These are phyloP conservation scores for Sebastes schlegelii DNA, from an alignment of 2,113 vertebrate species.

Conservation along the genomic window DNA sequence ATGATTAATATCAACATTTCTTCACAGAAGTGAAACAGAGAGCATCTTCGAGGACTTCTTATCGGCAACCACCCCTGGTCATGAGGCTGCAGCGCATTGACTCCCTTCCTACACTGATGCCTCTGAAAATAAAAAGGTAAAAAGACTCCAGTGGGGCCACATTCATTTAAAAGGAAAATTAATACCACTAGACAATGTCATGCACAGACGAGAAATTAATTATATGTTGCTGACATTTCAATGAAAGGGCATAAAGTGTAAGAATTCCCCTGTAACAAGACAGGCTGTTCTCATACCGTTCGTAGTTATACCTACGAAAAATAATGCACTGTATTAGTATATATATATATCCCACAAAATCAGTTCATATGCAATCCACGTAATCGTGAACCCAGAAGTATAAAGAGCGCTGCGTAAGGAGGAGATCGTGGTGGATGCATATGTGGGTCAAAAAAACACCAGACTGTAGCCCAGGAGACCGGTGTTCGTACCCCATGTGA, in stretches of 20 bases:
- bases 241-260: not conserved
- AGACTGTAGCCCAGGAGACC: too few relatives aligned
- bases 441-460: too few relatives aligned
- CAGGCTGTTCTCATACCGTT: too few relatives aligned
- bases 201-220: constrained; percentile 1
- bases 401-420: too few relatives aligned
- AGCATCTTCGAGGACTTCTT: too few relatives aligned
- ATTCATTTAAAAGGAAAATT: constrained; percentile 32
- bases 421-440: too few relatives aligned
- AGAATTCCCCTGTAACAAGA: not conserved
- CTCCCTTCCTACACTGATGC: constrained; percentile 10
- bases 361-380: too few relatives aligned
- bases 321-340: too few relatives aligned
- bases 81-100: constrained; percentile 5
- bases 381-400: too few relatives aligned
- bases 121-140: constrained; percentile 16
- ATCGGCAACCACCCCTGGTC: not conserved
- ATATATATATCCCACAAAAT: too few relatives aligned
- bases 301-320: too few relatives aligned
- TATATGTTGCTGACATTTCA: constrained; percentile 7
- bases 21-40: not conserved
- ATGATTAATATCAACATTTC: not conserved
- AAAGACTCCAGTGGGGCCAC: constrained; percentile 16
- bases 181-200: constrained; percentile 16
- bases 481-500: too few relatives aligned